Conservation (phyloP, 2,888 invertebrate species). For the Aelia acuminata region DNA sequence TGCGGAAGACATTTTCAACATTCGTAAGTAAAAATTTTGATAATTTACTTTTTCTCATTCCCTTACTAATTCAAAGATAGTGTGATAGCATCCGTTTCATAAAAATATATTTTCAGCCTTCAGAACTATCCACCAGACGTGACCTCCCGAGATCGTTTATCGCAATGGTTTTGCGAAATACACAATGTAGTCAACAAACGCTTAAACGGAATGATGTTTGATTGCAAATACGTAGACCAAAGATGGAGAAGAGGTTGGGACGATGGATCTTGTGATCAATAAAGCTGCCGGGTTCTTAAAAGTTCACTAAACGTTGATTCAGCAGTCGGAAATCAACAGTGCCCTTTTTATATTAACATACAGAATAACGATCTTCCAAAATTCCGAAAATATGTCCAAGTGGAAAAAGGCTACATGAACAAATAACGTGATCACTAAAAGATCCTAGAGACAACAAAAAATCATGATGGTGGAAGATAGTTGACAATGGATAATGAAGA, state of each 20-base stretch:
- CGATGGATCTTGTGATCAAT: constrained; percentile 88
- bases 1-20: constrained; percentile 90
- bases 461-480: no score
- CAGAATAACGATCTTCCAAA: no score
- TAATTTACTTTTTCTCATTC: background rate
- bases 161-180: constrained; percentile 91
- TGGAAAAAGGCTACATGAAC: no score
- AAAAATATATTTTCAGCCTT: background rate
- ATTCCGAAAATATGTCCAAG: no score
- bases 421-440: no score
- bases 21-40: constrained; percentile 73
- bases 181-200: constrained; percentile 94
- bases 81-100: background rate
- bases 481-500: no score
- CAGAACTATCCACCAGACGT: constrained; percentile 78
- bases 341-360: no score
- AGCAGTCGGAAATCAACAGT: no score
- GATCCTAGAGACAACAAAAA: no score
- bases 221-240: constrained; percentile 91
- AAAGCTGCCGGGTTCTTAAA: no score
- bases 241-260: constrained; percentile 96
- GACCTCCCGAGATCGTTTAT: constrained; percentile 77
- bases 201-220: constrained; percentile 90
- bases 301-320: no score
- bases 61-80: background rate